These are phyloP conservation scores for Lasioglossum marginatum DNA, from an alignment of 2,888 invertebrate genomes.

Conservation along the genomic window DNA sequence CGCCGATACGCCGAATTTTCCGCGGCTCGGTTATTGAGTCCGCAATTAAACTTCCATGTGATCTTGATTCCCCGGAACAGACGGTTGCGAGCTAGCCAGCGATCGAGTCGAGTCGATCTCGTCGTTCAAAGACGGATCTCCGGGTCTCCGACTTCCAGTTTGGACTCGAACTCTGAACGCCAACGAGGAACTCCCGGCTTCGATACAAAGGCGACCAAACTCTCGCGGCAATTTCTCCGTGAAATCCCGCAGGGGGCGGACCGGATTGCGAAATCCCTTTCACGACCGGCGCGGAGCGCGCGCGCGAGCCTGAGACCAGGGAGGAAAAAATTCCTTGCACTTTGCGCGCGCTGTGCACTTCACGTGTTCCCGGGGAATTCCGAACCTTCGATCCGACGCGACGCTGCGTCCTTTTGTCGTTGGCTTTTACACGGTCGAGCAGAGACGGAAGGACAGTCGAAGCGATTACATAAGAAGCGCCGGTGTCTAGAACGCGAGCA, in stretches of 20 bases:
- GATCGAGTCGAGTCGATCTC: neutral
- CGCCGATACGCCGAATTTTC: neutral
- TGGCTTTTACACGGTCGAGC: neutral
- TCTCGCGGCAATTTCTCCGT: constrained; percentile 33
- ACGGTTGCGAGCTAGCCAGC: neutral
- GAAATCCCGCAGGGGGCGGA: constrained; percentile 2
- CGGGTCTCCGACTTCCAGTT: neutral
- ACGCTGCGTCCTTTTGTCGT: neutral
- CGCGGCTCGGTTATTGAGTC: neutral
- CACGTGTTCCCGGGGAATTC: constrained; percentile 7
- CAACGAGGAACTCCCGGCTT: constrained; percentile 3
- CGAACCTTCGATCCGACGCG: neutral
- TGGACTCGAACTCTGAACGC: constrained; percentile 9
- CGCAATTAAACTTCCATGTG: constrained; percentile 25
- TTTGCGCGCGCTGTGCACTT: constrained; percentile 14
- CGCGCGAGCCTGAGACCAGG: neutral
- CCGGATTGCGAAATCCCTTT: constrained; percentile 46
- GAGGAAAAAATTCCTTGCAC: neutral
- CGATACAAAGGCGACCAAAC: constrained; percentile 38
- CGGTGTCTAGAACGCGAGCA: constrained; percentile 5
- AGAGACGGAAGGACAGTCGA: neutral
- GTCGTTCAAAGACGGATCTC: neutral
- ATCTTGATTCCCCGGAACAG: neutral
- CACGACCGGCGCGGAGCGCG: neutral
- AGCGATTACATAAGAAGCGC: constrained; percentile 4